Base-by-base conservation (phyloP, 2,888 invertebrate species). In the Odontomyia ornata region DNA sequence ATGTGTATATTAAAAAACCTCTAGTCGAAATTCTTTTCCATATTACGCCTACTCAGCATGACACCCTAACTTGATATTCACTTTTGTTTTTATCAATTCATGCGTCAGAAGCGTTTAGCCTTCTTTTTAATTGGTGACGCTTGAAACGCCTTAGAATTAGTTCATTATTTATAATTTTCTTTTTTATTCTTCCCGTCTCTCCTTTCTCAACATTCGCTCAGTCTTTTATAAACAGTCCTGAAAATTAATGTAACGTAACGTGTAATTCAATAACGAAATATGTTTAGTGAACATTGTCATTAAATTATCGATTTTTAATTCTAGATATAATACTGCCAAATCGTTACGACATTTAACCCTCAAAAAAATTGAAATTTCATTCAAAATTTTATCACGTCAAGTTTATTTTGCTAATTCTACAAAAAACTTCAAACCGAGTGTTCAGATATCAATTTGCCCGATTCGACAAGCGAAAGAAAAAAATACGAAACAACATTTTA, bases 41-140 rank as follows among this genome's bases (percentile, higher is more conserved):
- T n/a, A n/a, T 75, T 13, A 76, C 25, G 77, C 65, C 77, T 72
- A 77, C 77, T 77, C 21, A 64, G 72, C n/a, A 72, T 64, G 21
- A 3, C 11, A 62, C n/a, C n/a, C 28, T 52, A 72, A 47, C 27
- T 28, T 15, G 30, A 71, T 47, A 47, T 2, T 71, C n/a, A 0
- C 56, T 77, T 77, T 77, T 77, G 77, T 77, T 77, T 52, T 62
- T 57, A 77, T 56, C 28, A 27, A 47, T 27, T 47, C 46, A 65
- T 28, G 15, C 73, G 77, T 77, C 77, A 77, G 73, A 65, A 67
- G 67, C 56, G 65, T 62, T 27, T 65, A 46, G 71, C 52, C 27
- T 62, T 77, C 64, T 65, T 73, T 77, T 77, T 77, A 73, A 77
- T 72, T 77, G 77, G 77, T 77, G 77, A 65, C 73, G 65, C 73